Evolutionary conservation across 2,113 vertebrate species (phyloP), one percentile per base, ranked within the genome.

Genomic region (Acanthisitta chloris): DNA sequence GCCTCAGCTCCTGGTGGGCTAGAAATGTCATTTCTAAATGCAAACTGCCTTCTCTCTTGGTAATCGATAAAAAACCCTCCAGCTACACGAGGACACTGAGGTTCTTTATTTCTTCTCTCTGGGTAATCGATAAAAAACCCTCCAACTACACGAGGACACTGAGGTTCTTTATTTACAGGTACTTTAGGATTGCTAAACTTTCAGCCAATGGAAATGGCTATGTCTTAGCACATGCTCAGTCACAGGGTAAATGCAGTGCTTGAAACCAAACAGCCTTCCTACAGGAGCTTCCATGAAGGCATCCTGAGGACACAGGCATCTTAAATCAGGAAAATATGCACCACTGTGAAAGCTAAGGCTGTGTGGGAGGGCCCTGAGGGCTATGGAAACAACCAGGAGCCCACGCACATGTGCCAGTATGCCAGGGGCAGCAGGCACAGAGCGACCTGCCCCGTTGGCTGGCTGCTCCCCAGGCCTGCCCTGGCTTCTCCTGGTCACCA

Each of bases 321-420:
- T 33, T 34, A 14, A 43, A 8, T 8, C 29, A 9, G 46, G 31
- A 33, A 36, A 81, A 36, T 14, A 10, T 19, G 14, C 17, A 26
- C 10, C 4, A 4, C n/a, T 34, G 14, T 29, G 86, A 31, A 82
- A 72, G 43, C 29, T 55, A 29, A 1, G 61, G 20, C 6, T 54
- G 23, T 1, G 14, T 12, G 31, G 10, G 46, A 58, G 24, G 14
- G 17, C 72, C 33, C 12, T 1, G 0, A 10, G 48, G 57, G 43
- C 74, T 79, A 38, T 59, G 55, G 25, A 66, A 46, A 17, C 23
- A 31, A 1, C 8, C 23, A 42, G 58, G 67, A 38, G 43, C 43
- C 71, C 77, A 9, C 2, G 12, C 12, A 8, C 57, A 25, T 12
- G 20, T 34, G 38, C 38, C 12, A 3, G 23, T 5, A 33, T 62